A percentile compares a stretch with the other conserved stretches of the same genome.
Conservation (phyloP, 92 coral and sea anemone genomes). For the Epizoanthus rinbou region DNA sequence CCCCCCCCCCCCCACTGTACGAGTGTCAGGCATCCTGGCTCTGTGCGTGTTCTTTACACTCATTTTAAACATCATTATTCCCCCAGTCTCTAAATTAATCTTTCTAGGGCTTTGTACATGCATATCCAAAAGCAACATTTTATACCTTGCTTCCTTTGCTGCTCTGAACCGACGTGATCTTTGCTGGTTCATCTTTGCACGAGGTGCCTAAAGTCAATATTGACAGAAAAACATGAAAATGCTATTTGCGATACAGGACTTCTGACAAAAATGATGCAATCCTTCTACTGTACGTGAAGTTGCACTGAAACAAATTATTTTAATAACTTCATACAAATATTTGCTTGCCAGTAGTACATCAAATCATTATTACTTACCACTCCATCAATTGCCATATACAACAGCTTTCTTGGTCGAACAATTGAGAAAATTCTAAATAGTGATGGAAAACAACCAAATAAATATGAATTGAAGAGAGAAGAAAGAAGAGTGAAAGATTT, state of each 20-base stretch:
- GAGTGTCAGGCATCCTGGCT: neutral
- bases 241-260: neutral
- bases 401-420: conserved; percentile 94
- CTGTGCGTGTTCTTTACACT: neutral
- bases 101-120: no score
- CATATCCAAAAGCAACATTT: neutral
- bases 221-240: neutral
- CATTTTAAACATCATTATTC: neutral
- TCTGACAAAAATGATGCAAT: neutral
- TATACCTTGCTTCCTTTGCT: conserved; percentile 93
- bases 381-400: conserved; percentile 99
- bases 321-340: neutral
- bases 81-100: no score
- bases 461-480: neutral
- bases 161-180: conserved; percentile 97
- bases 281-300: neutral
- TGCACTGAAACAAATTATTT: neutral
- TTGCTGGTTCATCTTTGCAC: conserved; percentile 99
- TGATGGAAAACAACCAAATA: neutral
- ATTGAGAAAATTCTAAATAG: conserved; percentile 89
- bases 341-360: neutral
- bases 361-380: conserved; percentile 71
- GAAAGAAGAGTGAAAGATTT: no score
- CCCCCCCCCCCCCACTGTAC: neutral
- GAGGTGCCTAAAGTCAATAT: conserved; percentile 79